Evolutionary conservation across 2,797 vertebrate genomes (phyloP).

Genomic region (Arremon brunneinucha): DNA sequence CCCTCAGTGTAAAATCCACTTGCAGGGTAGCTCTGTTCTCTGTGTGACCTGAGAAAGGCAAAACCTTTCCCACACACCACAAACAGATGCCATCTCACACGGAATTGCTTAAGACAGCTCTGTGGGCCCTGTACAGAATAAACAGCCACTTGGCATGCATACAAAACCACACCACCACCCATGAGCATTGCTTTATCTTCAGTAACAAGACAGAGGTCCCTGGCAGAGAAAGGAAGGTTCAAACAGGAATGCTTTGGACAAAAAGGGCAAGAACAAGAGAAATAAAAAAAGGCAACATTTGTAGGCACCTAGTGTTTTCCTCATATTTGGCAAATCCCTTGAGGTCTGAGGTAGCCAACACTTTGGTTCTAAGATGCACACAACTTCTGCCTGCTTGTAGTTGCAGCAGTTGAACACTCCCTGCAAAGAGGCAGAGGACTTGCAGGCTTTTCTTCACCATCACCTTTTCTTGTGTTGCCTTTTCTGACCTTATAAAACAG

Average conservation of each 20-base stretch:
- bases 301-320: neutral
- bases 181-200: neutral
- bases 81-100: neutral
- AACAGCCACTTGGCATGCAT: neutral
- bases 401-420: neutral
- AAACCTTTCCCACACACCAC: neutral
- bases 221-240: neutral
- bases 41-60: neutral
- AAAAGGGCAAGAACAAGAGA: neutral
- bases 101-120: neutral
- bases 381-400: neutral
- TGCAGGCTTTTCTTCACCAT: neutral
- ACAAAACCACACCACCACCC: neutral
- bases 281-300: neutral
- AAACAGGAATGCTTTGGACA: neutral
- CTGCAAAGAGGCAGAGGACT: neutral
- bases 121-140: neutral
- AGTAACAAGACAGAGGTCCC: neutral
- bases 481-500: neutral
- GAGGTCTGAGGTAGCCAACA: neutral
- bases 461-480: neutral
- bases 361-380: neutral
- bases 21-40: neutral
- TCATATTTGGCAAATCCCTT: neutral
- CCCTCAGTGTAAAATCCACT: neutral